Percentiles rank a stretch among this genome's conserved stretches.
phyloP scores from a whole-genome alignment of 2,113 vertebrate species.

The Apeltes quadracus region DNA sequence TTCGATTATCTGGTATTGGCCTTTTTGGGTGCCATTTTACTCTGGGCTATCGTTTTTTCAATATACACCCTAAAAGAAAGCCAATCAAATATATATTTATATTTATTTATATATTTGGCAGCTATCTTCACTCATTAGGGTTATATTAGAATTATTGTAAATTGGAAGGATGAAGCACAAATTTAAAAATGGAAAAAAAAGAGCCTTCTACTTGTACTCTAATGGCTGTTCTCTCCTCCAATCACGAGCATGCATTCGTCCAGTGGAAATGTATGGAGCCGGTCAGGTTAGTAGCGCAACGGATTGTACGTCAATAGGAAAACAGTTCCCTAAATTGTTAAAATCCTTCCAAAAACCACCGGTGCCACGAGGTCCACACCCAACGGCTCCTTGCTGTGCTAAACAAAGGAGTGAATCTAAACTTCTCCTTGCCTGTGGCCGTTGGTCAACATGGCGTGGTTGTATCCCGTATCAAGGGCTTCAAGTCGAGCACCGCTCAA shows the following conservation, averaged over 20 bases:
- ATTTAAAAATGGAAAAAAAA: background rate
- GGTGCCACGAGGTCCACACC: background rate
- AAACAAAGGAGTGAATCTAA: background rate
- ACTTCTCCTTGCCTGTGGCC: background rate
- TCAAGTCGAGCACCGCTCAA: background rate
- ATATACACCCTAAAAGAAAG: background rate
- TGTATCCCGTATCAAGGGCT: background rate
- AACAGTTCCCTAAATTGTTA: background rate
- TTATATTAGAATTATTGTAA: background rate
- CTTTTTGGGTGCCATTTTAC: background rate
- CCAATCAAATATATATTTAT: background rate
- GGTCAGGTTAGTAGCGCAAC: background rate
- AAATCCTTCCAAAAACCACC: background rate
- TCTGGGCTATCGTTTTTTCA: background rate
- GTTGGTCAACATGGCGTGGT: background rate
- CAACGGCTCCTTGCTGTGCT: background rate
- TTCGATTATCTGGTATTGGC: constrained; percentile 50
- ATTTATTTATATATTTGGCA: background rate
- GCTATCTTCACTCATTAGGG: background rate
- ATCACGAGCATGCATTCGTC: background rate
- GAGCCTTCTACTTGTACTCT: background rate
- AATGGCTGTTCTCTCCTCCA: background rate
- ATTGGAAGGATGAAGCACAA: background rate
- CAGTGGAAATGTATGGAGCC: background rate
- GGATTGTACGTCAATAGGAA: background rate